phyloP scores from a whole-genome alignment of 2,113 vertebrate genomes.

The Symphodus melops region DNA sequence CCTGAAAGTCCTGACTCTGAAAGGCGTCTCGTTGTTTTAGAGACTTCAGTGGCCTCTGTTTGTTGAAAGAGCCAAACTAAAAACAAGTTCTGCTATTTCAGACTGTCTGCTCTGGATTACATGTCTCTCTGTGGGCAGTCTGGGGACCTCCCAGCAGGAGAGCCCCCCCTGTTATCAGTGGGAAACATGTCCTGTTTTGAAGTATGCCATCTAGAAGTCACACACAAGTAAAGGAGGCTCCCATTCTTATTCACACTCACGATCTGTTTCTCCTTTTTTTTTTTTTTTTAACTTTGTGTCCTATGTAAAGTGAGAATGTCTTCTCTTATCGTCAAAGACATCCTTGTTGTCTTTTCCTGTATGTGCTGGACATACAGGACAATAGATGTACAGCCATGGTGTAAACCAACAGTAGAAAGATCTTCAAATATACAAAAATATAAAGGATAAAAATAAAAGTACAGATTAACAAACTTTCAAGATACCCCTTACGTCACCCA shows the following conservation, averaged over 20 bases:
- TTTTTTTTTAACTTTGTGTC: no score
- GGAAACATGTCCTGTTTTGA: slow-evolving; percentile 42
- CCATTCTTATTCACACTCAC: background rate
- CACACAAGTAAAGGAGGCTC: background rate
- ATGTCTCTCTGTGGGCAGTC: slow-evolving; percentile 2
- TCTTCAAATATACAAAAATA: no score
- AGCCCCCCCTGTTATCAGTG: slow-evolving; percentile 20
- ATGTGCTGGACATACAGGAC: no score
- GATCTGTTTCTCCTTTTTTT: no score
- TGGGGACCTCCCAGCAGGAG: slow-evolving; percentile 16
- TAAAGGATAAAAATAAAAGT: no score
- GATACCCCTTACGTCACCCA: no score
- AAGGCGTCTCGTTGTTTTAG: background rate
- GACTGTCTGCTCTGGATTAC: slow-evolving; percentile 1
- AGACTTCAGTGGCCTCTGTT: slow-evolving; percentile 8
- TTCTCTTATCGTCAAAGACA: no score
- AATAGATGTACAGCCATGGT: no score
- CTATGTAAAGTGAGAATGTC: no score
- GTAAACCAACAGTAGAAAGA: no score
- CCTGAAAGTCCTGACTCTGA: background rate
- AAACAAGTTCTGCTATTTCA: slow-evolving; percentile 13
- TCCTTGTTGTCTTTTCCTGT: no score
- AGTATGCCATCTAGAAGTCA: slow-evolving; percentile 3
- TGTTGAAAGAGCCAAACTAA: slow-evolving; percentile 15
- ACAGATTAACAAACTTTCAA: no score